A percentile compares a stretch with the other conserved stretches of the same genome.
Evolutionary conservation across 1,140 invertebrate species (phyloP).

Genomic region (Euura saliciscinereae): DNA sequence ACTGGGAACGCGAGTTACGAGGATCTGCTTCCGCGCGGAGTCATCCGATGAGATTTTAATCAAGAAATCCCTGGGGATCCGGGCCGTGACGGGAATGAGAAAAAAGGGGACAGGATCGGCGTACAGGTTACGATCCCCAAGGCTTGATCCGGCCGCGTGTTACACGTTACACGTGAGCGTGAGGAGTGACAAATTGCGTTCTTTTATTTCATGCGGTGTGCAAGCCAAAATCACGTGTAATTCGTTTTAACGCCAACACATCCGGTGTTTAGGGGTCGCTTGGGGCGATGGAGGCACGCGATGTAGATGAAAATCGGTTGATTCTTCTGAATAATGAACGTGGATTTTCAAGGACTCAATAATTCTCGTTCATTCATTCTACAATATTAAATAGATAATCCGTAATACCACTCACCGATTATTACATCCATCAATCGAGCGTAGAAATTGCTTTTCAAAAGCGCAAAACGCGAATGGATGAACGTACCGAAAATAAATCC

Average conservation of each 20-base stretch:
- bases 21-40: not conserved
- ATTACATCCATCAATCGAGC: too few species aligned
- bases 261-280: not conserved
- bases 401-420: too few species aligned
- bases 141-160: not conserved
- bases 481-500: too few species aligned
- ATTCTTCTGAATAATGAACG: not conserved
- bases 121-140: too few species aligned
- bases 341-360: too few species aligned
- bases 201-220: too few species aligned
- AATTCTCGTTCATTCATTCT: too few species aligned
- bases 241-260: not conserved
- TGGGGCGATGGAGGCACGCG: not conserved
- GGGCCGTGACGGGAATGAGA: not conserved
- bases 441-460: too few species aligned
- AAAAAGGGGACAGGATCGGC: not conserved
- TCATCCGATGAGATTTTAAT: not conserved
- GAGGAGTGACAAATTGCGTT: not conserved
- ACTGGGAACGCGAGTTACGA: too few species aligned
- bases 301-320: not conserved
- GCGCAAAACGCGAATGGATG: too few species aligned
- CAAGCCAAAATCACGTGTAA: not conserved
- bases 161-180: not conserved
- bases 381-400: too few species aligned
- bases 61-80: not conserved